Base-by-base conservation (phyloP, 2,797 vertebrate genomes). In the Sebastes matsubarae region DNA sequence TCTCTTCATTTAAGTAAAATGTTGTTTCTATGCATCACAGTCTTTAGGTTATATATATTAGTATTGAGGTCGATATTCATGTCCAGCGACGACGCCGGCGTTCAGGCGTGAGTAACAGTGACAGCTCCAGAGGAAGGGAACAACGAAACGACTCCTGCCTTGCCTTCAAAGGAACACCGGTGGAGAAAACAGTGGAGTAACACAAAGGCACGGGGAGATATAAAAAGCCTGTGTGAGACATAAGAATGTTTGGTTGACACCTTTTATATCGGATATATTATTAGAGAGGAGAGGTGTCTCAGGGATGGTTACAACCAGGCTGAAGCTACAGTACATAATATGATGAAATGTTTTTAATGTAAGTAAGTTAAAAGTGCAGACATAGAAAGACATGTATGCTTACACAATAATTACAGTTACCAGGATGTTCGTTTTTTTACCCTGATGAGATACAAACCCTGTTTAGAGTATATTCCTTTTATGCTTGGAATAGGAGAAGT, bases 121-220 rank as follows among this genome's bases (percentile, higher is more conserved):
- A 83, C 82, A 81, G 89, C 63, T 82, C 75, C 68, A 69, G 66
- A 66, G 72, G 36, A 79, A 69, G 16, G 55, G 72, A 82, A 83
- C 14, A 36, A 32, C 20, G 7, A 80, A 75, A 78, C 4, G 3
- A 72, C 46, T 74, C 72, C 29, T 52, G 65, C 30, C 29, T 36
- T 71, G 60, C 42, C 52, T 63, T 65, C 34, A 9, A 54, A 72
- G 12, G 14, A 72, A 38, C 55, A 46, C 34, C 34, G 24, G 8
- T 29, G 61, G 68, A 59, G 67, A 29, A 75, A 74, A 59, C 54
- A 36, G 34, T 6, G 27, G 30, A 72, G 54, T 60, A 67, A 73
- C 12, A 78, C 52, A 77, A 61, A 46, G 22, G 24, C 50, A 58
- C 0, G 1, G 32, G 38, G 42, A 67, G 29, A 75, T 30, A 65